A percentile compares a stretch with the other conserved stretches of the same genome.
Evolutionary conservation across 64 coral and sea anemone genomes (phyloP).

Genomic region (Stichodactyla helianthus): DNA sequence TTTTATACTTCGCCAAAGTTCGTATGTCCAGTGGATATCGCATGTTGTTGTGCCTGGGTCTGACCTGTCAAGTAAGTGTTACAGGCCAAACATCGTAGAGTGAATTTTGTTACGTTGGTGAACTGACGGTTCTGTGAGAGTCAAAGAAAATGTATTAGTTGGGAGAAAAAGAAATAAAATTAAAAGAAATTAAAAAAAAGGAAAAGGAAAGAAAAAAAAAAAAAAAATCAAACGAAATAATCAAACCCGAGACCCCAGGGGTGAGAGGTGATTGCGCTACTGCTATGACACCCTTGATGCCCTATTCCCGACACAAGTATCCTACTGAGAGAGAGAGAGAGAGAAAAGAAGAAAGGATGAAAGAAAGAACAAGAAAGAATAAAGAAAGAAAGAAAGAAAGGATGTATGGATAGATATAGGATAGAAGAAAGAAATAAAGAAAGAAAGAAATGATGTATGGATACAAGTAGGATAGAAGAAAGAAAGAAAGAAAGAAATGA

Average conservation of each 20-base stretch:
- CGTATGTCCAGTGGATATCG: slow-evolving; percentile 65
- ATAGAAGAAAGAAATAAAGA: no score
- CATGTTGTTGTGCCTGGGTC: slow-evolving; percentile 55
- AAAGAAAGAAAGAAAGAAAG: background rate
- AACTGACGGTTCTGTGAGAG: slow-evolving; percentile 74
- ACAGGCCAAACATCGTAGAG: slow-evolving; percentile 82
- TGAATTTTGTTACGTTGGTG: slow-evolving; percentile 76
- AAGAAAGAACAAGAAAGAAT: background rate
- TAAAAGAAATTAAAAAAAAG: no score
- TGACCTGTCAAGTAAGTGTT: slow-evolving; percentile 59
- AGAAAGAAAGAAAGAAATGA: background rate
- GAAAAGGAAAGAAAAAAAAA: no score
- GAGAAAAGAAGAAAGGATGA: no score
- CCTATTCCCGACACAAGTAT: no score
- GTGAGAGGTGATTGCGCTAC: no score
- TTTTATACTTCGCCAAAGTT: slow-evolving; percentile 89
- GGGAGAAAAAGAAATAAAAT: no score
- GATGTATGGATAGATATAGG: no score
- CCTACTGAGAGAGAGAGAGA: no score
- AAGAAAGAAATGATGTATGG: background rate
- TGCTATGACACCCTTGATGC: no score
- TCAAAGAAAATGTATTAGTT: background rate
- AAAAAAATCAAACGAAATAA: no score
- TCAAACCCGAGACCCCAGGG: no score
- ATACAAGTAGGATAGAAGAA: background rate